These are phyloP conservation scores for Atta cephalotes DNA, from an alignment of 1,140 invertebrate species.

Conservation along the genomic window DNA sequence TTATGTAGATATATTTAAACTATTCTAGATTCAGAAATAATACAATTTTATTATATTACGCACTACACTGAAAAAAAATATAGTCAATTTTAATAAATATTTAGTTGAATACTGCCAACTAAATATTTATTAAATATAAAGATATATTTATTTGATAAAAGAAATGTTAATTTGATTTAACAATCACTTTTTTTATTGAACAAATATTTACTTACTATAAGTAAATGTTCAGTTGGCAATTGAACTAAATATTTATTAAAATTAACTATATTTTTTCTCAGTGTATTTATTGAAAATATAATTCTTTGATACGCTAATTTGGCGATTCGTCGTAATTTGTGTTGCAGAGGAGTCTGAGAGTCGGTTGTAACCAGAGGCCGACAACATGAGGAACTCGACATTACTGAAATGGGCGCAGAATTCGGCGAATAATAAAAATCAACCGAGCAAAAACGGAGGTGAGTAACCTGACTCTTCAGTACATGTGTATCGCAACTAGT, in stretches of 20 bases:
- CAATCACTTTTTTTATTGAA: no score
- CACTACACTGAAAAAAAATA: no score
- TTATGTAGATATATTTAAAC: not conserved
- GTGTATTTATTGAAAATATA: not conserved
- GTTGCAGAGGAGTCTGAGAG: constrained; percentile 76
- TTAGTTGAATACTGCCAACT: no score
- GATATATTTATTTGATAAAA: no score
- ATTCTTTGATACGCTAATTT: not conserved
- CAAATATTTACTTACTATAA: no score
- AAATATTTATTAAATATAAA: no score
- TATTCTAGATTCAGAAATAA: not conserved
- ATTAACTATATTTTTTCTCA: no score
- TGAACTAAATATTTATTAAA: no score
- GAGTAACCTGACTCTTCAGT: not conserved
- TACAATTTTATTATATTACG: no score
- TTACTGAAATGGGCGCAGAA: constrained; percentile 88
- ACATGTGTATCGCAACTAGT: not conserved
- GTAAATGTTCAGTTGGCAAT: no score
- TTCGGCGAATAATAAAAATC: constrained; percentile 86
- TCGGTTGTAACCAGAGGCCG: constrained; percentile 63
- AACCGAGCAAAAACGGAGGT: constrained; percentile 84
- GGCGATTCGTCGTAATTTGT: constrained; percentile 19
- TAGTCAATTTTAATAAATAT: no score
- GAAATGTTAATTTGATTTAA: no score
- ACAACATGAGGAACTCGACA: constrained; percentile 87